A percentile compares a stretch with the other conserved stretches of the same genome.
phyloP scores from a whole-genome alignment of 1,140 invertebrate species.

The Drosophila mojavensis region DNA sequence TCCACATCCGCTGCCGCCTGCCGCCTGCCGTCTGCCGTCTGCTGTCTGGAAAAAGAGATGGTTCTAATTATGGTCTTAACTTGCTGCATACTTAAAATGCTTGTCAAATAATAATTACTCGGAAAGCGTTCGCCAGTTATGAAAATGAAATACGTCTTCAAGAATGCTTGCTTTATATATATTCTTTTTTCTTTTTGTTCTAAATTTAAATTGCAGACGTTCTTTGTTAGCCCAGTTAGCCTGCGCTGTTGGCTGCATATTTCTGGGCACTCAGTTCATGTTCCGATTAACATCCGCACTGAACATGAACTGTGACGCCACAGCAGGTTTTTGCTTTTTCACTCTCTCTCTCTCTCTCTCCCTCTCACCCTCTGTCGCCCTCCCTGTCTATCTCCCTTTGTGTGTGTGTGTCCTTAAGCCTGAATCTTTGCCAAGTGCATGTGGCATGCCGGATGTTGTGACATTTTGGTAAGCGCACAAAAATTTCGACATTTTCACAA shows the following conservation, averaged over 20 bases:
- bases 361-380: neutral
- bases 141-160: constrained; percentile 50
- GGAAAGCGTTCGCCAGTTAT: constrained; percentile 54
- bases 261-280: constrained; percentile 36
- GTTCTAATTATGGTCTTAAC: constrained; percentile 72
- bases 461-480: constrained; percentile 64
- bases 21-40: constrained; percentile 14
- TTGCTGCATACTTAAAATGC: constrained; percentile 74
- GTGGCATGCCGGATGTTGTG: constrained; percentile 70
- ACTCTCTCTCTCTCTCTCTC: neutral
- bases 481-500: constrained; percentile 68
- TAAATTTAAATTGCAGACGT: neutral
- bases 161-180: constrained; percentile 12
- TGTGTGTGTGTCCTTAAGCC: constrained; percentile 12
- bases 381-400: neutral
- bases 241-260: constrained; percentile 8
- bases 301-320: constrained; percentile 25
- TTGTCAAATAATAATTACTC: constrained; percentile 78
- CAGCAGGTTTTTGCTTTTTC: constrained; percentile 8
- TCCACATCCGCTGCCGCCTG: constrained; percentile 2
- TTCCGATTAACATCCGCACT: constrained; percentile 45
- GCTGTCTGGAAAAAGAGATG: constrained; percentile 56
- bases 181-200: constrained; percentile 22
- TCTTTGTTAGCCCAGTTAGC: constrained; percentile 2
- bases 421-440: constrained; percentile 58